These are phyloP conservation scores for Diabrotica balteata DNA, from an alignment of 2,888 invertebrate genomes.

Conservation along the genomic window DNA sequence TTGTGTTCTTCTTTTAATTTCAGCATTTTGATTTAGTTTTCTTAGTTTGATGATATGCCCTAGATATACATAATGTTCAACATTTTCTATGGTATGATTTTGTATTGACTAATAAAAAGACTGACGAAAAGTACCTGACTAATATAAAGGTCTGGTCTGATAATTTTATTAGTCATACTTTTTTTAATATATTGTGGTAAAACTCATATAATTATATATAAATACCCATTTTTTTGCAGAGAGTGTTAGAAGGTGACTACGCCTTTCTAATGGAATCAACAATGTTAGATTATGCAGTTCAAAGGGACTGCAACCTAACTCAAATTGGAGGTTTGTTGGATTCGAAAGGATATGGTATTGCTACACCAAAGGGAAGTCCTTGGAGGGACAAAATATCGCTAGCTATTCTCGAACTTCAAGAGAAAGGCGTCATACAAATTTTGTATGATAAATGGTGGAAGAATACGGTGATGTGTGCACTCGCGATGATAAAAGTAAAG, in stretches of 20 bases:
- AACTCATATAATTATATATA: no score
- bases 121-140: no score
- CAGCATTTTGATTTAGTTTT: no score
- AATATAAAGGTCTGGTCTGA: no score
- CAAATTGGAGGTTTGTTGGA: slow-evolving; percentile 91
- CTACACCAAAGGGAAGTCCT: slow-evolving; percentile 92
- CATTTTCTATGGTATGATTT: no score
- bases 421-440: slow-evolving; percentile 91
- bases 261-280: slow-evolving; percentile 99
- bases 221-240: slow-evolving; percentile 54
- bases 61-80: no score
- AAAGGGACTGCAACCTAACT: slow-evolving; percentile 94
- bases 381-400: slow-evolving; percentile 97
- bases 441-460: slow-evolving; percentile 99
- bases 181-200: no score
- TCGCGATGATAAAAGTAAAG: slow-evolving; percentile 85
- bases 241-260: slow-evolving; percentile 89
- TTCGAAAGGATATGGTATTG: slow-evolving; percentile 91
- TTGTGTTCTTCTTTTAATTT: no score
- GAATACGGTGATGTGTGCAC: slow-evolving; percentile 90
- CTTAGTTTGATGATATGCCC: no score
- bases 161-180: no score
- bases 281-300: slow-evolving; percentile 95
- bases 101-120: no score
- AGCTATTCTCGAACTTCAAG: slow-evolving; percentile 93